Base-by-base conservation (phyloP, 1,140 invertebrate species). In the Metaphire vulgaris region DNA sequence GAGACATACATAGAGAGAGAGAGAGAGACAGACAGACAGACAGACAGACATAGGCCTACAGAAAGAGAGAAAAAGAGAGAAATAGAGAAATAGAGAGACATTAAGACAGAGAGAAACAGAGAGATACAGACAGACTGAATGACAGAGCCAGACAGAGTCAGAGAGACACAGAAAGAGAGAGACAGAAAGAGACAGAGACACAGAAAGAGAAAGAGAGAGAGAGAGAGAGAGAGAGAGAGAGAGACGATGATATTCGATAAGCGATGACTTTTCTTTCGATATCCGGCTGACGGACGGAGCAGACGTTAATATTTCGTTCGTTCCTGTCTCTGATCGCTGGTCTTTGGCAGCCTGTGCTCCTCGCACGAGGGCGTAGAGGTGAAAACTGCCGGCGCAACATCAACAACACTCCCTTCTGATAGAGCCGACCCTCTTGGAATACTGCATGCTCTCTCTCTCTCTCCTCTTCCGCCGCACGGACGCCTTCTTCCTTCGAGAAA, bases 191-290 rank as follows among this genome's bases (percentile, higher is more conserved):
- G n/a, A 56, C 6, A 56, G 41, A 56, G 41, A 56, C 6, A 56
- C 6, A 56, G 41, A 56, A 21, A 56, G 41, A n/a, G n/a, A n/a
- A n/a, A n/a, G 41, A 56, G 41, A 56, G 41, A 56, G 41, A 56
- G 41, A 56, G 41, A 56, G 41, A 56, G 41, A 56, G 41, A 56
- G 41, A 56, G 41, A 56, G 41, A 56, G 41, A 56, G 41, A 56
- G 41, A 56, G 41, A 56, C 6, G 6, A 6, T 6, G 41, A 56
- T 6, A 56, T 21, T 21, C 21, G n/a, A n/a, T n/a, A n/a, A 56
- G 41, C 6, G 6, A 56, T 12, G 41, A 12, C 41, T 6, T 56
- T 21, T 6, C 41, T 56, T 56, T 21, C 21, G 41, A 56, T 21
- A 56, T 6, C 41, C 6, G 6, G 41, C 41, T n/a, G 41, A 6